These are phyloP conservation scores for Dipodomys ordii DNA, from an alignment of 2,113 vertebrate species.

Conservation along the genomic window DNA sequence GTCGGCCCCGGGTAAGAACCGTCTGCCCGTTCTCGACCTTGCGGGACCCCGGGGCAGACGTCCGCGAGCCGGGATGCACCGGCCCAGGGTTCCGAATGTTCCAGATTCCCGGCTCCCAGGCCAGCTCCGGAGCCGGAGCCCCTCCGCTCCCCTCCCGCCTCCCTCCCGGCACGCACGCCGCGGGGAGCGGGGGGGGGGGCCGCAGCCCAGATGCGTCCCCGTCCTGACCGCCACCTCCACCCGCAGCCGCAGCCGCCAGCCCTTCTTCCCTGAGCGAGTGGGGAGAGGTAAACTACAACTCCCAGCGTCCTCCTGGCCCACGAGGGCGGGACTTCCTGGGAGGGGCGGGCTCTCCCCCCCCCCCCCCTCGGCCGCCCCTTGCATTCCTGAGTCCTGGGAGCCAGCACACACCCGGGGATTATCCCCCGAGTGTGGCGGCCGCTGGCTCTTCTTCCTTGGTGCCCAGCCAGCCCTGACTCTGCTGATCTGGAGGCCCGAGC, in stretches of 20 bases:
- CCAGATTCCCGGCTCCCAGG: background rate
- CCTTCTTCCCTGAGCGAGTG: too few species aligned
- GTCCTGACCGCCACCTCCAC: background rate
- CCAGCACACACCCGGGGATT: background rate
- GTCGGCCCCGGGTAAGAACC: background rate
- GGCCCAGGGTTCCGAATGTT: background rate
- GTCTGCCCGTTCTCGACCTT: background rate
- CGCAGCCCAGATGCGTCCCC: background rate
- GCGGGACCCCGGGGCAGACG: background rate
- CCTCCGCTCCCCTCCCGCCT: background rate
- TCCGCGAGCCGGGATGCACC: background rate
- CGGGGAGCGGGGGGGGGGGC: background rate
- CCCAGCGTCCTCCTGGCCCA: slow-evolving; percentile 41
- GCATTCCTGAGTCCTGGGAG: background rate
- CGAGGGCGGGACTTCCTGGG: slow-evolving; percentile 57
- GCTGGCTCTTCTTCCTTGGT: background rate
- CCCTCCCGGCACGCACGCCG: background rate
- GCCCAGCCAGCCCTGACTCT: slow-evolving; percentile 27
- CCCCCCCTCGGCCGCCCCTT: background rate
- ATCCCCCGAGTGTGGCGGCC: background rate
- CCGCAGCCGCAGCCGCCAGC: background rate
- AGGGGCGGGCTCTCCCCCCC: background rate
- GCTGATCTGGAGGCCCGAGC: background rate
- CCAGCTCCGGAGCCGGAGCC: too few species aligned
- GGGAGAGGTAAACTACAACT: slow-evolving; percentile 62